Percentiles rank a stretch among this genome's conserved stretches.
phyloP scores from a whole-genome alignment of 2,113 vertebrate species.

The Actenoides hombroni region DNA sequence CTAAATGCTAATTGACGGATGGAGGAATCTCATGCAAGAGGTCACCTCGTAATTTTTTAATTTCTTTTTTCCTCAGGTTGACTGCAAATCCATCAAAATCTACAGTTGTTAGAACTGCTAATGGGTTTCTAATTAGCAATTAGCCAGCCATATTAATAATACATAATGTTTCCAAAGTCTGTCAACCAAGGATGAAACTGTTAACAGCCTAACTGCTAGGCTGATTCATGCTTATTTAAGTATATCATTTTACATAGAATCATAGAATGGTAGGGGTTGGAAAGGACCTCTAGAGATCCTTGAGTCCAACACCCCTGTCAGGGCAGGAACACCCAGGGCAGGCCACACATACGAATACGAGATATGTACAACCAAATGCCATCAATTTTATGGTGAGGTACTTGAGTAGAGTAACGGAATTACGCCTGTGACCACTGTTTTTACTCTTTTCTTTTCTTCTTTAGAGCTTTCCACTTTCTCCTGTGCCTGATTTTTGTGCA shows the following conservation, averaged over 20 bases:
- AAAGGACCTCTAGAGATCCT: too few species aligned
- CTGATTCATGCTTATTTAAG: constrained; percentile 1
- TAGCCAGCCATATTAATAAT: constrained; percentile 72
- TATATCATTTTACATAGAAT: too few species aligned
- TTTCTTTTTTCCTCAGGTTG: constrained; percentile 10
- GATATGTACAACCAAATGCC: too few species aligned
- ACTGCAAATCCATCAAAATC: constrained; percentile 67
- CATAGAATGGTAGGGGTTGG: too few species aligned
- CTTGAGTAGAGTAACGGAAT: neutral
- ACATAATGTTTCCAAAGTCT: constrained; percentile 52
- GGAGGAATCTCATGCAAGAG: constrained; percentile 27
- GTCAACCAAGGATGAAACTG: constrained; percentile 14
- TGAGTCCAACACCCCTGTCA: too few species aligned
- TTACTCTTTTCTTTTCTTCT: neutral
- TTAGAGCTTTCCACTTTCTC: neutral
- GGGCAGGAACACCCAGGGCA: too few species aligned
- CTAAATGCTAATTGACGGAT: constrained; percentile 29
- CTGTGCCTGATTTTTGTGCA: neutral
- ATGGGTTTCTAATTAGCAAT: constrained; percentile 77
- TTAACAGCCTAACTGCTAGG: neutral
- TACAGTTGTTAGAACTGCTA: constrained; percentile 47
- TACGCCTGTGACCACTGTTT: neutral
- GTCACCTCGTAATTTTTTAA: constrained; percentile 2
- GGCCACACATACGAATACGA: too few species aligned
- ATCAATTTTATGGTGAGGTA: neutral